phyloP scores from a whole-genome alignment of 2,888 invertebrate genomes.

The Thysanoteuthis rhombus region DNA sequence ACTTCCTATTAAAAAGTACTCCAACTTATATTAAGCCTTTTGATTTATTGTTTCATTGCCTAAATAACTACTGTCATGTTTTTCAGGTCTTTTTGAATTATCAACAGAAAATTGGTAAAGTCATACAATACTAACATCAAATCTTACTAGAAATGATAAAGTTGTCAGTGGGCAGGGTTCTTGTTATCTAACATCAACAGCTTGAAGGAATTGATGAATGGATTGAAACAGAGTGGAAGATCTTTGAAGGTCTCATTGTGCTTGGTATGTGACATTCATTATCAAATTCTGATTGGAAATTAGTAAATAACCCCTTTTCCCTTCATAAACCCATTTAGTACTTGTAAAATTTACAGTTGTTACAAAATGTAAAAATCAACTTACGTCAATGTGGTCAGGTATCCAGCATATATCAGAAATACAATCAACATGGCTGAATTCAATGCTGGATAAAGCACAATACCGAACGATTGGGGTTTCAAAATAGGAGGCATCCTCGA shows the following conservation, averaged over 20 bases:
- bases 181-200: too few species aligned
- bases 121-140: too few species aligned
- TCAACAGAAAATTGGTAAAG: too few species aligned
- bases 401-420: conserved; percentile 68
- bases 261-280: neutral
- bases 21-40: too few species aligned
- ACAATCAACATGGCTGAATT: conserved; percentile 64
- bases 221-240: too few species aligned
- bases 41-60: too few species aligned
- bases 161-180: too few species aligned
- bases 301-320: neutral
- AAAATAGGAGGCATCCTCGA: conserved; percentile 66
- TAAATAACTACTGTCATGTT: too few species aligned
- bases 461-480: conserved; percentile 66
- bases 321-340: neutral
- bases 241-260: neutral
- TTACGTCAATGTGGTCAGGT: conserved; percentile 67
- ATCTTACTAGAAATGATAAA: too few species aligned
- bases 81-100: too few species aligned
- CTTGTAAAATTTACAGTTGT: neutral
- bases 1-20: too few species aligned
- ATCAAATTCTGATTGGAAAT: neutral
- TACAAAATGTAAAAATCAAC: neutral
- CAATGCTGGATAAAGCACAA: conserved; percentile 68
- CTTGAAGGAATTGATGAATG: too few species aligned